Evolutionary conservation across 2,113 vertebrate genomes (phyloP).

Genomic region (Galeopterus variegatus): DNA sequence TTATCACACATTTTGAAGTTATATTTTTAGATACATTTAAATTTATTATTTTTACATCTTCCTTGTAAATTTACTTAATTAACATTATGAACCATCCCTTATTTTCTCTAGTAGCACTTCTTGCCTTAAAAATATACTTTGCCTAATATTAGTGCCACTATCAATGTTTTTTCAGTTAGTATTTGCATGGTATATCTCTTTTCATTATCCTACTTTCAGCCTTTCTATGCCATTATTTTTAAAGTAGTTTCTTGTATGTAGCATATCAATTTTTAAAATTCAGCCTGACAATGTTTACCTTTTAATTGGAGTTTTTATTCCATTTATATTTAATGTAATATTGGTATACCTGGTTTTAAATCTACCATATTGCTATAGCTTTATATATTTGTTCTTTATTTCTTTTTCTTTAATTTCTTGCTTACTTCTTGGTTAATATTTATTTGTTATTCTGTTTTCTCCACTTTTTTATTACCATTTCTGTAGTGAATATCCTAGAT

Average conservation of each 20-base stretch:
- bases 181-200: not conserved
- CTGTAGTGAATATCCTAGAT: not conserved
- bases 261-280: not conserved
- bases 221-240: not conserved
- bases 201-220: not conserved
- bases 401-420: not conserved
- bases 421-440: not conserved
- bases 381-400: not conserved
- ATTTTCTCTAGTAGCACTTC: not conserved
- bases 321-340: constrained; percentile 29
- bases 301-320: constrained; percentile 5
- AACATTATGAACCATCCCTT: not conserved
- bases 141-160: not conserved
- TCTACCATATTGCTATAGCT: not conserved
- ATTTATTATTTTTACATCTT: not conserved
- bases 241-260: not conserved
- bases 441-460: not conserved
- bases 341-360: not conserved
- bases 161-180: not conserved
- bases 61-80: not conserved
- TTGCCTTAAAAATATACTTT: not conserved
- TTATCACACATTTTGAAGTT: not conserved
- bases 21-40: not conserved
- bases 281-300: not conserved
- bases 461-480: not conserved